Evolutionary conservation across 2,113 vertebrate genomes (phyloP).

Genomic region (Brachyhypopomus gauderio): DNA sequence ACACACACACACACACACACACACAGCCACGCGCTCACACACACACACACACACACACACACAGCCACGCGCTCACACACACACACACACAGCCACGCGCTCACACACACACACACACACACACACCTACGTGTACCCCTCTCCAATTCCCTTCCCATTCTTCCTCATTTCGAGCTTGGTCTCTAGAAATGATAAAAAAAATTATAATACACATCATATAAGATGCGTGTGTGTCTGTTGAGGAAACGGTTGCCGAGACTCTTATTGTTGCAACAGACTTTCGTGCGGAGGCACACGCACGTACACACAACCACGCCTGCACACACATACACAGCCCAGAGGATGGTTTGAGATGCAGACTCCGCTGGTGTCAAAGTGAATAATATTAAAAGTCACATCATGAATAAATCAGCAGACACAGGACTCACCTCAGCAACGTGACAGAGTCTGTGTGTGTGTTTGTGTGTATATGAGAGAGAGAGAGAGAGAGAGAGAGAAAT

Average conservation of each 20-base stretch:
- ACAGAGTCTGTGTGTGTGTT: constrained; percentile 61
- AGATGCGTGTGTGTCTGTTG: not conserved
- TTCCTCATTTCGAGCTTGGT: not conserved
- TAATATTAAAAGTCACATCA: constrained; percentile 78
- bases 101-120: not conserved
- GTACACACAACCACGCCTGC: constrained; percentile 4
- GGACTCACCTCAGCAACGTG: constrained; percentile 72
- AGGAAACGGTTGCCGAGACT: too few relatives aligned
- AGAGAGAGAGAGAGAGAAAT: constrained; percentile 39
- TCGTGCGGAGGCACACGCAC: too few relatives aligned
- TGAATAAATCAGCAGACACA: constrained; percentile 78
- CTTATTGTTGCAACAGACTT: too few relatives aligned
- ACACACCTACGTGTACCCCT: not conserved
- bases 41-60: not conserved
- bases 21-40: too few relatives aligned
- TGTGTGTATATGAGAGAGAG: constrained; percentile 51
- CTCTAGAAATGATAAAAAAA: not conserved
- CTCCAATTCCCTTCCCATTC: too few relatives aligned
- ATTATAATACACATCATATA: not conserved
- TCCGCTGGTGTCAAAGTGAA: constrained; percentile 73
- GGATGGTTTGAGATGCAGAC: constrained; percentile 75
- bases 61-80: not conserved
- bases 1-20: constrained; percentile 17
- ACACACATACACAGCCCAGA: constrained; percentile 61
- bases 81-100: constrained; percentile 8